Percentiles rank a stretch among this genome's conserved stretches.
phyloP scores from a whole-genome alignment of 37 sponge, comb jelly and placozoan genomes.

The Agelas oroides region DNA sequence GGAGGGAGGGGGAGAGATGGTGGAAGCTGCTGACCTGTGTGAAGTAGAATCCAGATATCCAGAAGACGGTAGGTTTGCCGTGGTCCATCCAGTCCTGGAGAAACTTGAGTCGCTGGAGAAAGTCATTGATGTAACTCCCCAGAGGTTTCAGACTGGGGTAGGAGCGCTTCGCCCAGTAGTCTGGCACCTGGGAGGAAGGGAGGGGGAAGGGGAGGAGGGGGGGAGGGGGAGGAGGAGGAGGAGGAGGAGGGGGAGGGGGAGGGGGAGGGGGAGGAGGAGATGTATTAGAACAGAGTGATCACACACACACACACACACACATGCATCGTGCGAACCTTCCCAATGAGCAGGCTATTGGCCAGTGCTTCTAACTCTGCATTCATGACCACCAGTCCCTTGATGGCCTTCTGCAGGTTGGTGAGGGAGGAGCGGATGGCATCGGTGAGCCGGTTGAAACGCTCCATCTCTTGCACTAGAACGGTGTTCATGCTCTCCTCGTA shows the following conservation, averaged over 20 bases:
- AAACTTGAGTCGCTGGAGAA: constrained; percentile 95
- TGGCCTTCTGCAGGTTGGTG: constrained; percentile 95
- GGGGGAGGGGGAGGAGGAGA: too few species aligned
- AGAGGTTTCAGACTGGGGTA: constrained; percentile 99
- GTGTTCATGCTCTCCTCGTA: constrained; percentile 99
- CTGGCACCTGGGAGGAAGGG: too few species aligned
- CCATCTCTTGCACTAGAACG: constrained; percentile 99
- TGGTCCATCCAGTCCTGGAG: constrained; percentile 97
- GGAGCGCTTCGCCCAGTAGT: constrained; percentile 99
- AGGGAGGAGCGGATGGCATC: constrained; percentile 79
- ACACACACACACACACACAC: too few species aligned
- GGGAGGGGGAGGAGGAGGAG: too few species aligned
- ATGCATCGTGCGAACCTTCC: constrained; percentile 96
- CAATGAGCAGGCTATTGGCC: constrained; percentile 86
- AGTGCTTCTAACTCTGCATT: constrained; percentile 96
- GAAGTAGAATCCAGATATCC: constrained; percentile 99
- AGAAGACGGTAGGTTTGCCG: constrained; percentile 93
- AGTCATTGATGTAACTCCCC: constrained; percentile 96
- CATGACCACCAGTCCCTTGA: constrained; percentile 99
- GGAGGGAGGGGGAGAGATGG: too few species aligned
- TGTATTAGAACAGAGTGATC: too few species aligned
- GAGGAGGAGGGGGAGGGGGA: too few species aligned
- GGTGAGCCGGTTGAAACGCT: constrained; percentile 93
- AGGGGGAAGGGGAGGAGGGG: too few species aligned
- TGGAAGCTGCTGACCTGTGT: too few species aligned